Percentiles rank a stretch among this genome's conserved stretches.
These are phyloP conservation scores for Drepana falcataria DNA, from an alignment of 2,888 invertebrate species.

Conservation along the genomic window DNA sequence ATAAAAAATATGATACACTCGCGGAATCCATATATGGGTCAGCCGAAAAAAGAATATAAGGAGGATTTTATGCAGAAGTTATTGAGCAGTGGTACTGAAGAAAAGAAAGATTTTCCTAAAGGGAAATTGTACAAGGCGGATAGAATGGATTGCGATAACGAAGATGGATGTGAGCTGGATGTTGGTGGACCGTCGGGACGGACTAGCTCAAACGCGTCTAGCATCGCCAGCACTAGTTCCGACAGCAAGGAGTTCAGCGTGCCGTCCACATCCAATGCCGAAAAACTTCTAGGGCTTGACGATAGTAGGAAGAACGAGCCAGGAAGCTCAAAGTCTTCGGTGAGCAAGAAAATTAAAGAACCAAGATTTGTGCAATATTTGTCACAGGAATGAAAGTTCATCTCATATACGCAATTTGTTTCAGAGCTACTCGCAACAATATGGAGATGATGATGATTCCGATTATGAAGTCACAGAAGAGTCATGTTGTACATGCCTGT, in stretches of 20 bases:
- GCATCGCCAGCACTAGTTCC: slow-evolving; percentile 57
- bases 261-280: slow-evolving; percentile 68
- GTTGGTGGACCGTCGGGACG: slow-evolving; percentile 47
- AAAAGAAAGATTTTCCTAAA: slow-evolving; percentile 63
- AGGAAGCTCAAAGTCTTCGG: slow-evolving; percentile 45
- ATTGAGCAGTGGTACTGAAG: slow-evolving; percentile 52
- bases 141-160: slow-evolving; percentile 42
- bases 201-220: slow-evolving; percentile 63
- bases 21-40: slow-evolving; percentile 39
- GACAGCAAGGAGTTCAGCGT: slow-evolving; percentile 60
- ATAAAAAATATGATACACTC: slow-evolving; percentile 62
- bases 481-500: slow-evolving; percentile 65
- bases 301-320: slow-evolving; percentile 42
- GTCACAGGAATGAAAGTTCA: no score
- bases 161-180: slow-evolving; percentile 44
- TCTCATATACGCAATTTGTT: slow-evolving; percentile 18
- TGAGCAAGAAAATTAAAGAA: slow-evolving; percentile 20
- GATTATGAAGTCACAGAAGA: slow-evolving; percentile 63
- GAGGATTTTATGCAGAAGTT: slow-evolving; percentile 67
- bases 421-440: slow-evolving; percentile 46
- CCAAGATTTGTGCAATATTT: no score
- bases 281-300: slow-evolving; percentile 58
- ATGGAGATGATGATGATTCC: slow-evolving; percentile 59
- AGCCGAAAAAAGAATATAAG: slow-evolving; percentile 37
- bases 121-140: slow-evolving; percentile 67